A percentile compares a stretch with the other conserved stretches of the same genome.
Evolutionary conservation across 2,113 vertebrate genomes (phyloP).

Genomic region (Glareola pratincola): DNA sequence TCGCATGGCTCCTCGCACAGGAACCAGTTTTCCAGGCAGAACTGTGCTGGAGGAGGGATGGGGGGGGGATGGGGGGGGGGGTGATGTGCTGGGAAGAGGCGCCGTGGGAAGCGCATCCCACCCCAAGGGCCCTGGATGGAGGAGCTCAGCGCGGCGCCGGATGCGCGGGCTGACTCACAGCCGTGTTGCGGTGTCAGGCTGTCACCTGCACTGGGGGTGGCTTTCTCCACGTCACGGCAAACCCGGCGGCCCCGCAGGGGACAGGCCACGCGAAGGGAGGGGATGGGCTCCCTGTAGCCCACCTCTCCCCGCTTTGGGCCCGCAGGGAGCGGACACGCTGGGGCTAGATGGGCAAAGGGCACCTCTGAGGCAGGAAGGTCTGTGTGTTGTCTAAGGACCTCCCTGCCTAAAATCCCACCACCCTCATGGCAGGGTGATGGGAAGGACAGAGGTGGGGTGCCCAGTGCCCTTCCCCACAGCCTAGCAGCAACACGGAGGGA

Average conservation of each 20-base stretch:
- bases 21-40: background rate
- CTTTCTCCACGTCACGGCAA: background rate
- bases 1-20: background rate
- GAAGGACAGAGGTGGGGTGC: background rate
- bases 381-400: background rate
- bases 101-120: background rate
- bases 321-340: background rate
- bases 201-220: background rate
- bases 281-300: background rate
- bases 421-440: background rate
- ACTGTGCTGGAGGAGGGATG: accelerated
- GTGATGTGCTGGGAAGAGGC: background rate
- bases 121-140: background rate
- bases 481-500: background rate
- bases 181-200: background rate
- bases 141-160: background rate
- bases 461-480: background rate
- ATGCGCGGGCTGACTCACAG: background rate
- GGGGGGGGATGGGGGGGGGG: no score
- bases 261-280: accelerated
- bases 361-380: background rate
- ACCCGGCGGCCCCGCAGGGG: background rate
- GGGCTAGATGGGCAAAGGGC: background rate
- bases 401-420: accelerated
- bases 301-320: background rate